Percentiles rank a stretch among this genome's conserved stretches.
These are phyloP conservation scores for Eurypyga helias DNA, from an alignment of 2,113 vertebrate genomes.

Conservation along the genomic window DNA sequence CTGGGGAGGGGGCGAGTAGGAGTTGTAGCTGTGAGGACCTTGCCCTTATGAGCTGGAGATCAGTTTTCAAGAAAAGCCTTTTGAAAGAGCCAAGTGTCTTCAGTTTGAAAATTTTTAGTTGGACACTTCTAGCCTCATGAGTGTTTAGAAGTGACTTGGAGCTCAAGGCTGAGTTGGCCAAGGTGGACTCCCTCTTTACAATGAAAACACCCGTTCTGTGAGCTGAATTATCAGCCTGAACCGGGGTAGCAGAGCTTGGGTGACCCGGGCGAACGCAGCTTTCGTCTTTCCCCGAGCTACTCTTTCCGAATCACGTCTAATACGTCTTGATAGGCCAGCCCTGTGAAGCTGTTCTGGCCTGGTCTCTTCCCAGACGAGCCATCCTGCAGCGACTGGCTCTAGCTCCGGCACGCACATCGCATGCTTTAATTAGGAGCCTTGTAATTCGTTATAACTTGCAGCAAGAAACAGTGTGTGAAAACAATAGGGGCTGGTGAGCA, in stretches of 20 bases:
- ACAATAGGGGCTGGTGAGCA: background rate
- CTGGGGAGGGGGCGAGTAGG: background rate
- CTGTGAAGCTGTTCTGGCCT: background rate
- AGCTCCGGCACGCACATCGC: rapidly evolving
- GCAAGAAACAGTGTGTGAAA: background rate
- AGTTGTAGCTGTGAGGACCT: background rate
- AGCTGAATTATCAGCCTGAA: background rate
- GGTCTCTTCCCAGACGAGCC: background rate
- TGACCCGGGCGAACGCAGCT: background rate
- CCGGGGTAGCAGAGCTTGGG: background rate
- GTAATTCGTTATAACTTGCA: background rate
- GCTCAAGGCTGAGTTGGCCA: background rate
- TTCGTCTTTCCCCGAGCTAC: rapidly evolving
- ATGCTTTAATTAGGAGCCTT: background rate
- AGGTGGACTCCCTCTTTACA: background rate
- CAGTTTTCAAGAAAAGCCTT: background rate
- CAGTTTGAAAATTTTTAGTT: background rate
- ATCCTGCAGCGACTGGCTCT: background rate
- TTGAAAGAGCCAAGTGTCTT: background rate
- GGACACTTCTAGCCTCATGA: rapidly evolving
- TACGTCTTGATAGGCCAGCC: background rate
- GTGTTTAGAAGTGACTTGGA: rapidly evolving
- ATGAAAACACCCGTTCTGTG: rapidly evolving
- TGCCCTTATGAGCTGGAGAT: background rate
- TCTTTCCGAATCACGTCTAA: background rate